Base-by-base conservation (phyloP, 2,888 invertebrate species). In the Lasius platythorax region DNA sequence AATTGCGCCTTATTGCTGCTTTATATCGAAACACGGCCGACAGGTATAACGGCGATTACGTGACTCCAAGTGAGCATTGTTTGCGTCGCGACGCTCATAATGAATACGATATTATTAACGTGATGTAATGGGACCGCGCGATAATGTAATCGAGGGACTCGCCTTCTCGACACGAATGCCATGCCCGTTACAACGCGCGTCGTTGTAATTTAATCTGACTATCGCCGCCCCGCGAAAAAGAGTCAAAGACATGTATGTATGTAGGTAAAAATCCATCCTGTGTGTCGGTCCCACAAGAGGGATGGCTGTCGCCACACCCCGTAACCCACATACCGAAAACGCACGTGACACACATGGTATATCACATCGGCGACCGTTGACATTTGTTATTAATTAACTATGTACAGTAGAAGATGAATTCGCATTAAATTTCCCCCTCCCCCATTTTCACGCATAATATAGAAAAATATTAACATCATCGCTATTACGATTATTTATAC, bases 311-410 rank as follows among this genome's bases (percentile, higher is more conserved):
- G 88, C 91, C 91, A 90, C 91, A 88, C 91, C 91, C 88, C 85
- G 85, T 91, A 91, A 91, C 91, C 91, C 87, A 91, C 88, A 91
- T 91, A 91, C 83, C 82, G 23, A 66, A 87, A 75, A 67, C 72
- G 18, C 61, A 61, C 28, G 37, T 43, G 30, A 79, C 33, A 30
- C 30, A 72, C 56, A 72, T 23, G 79, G 53, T 58, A 23, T 18
- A 56, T 66, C n/a, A 78, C 9, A 46, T 23, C n/a, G 58, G 11
- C 58, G 23, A 56, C 61, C 72, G 46, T 61, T 81, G 79, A 72
- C 73, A 46, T 81, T 81, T 63, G 61, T 81, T 37, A n/a, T 61
- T 72, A 61, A 79, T 79, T 79, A 72, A 72, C 23, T 61, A n/a
- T n/a, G 37, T 63, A 28, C 18, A 23, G 9, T 28, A 23, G 23